Percentiles rank a stretch among this genome's conserved stretches.
These are phyloP conservation scores for Rutilus rutilus DNA, from an alignment of 2,113 vertebrate genomes.

Conservation along the genomic window DNA sequence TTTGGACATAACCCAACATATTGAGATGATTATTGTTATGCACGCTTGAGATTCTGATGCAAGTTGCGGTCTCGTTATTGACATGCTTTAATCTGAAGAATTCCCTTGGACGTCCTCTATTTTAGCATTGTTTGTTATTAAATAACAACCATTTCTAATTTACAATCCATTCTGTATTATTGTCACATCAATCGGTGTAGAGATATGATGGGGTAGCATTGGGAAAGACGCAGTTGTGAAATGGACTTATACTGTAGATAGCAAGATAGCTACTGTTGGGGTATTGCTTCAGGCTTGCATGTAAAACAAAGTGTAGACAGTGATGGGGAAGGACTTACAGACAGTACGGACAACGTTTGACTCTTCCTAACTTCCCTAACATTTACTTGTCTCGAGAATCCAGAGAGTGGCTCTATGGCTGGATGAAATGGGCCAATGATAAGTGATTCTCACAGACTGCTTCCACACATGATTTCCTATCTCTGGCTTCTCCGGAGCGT, in stretches of 20 bases:
- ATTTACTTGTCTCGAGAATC: neutral
- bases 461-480: slow-evolving; percentile 39
- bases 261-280: neutral
- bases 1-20: slow-evolving; percentile 73
- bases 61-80: slow-evolving; percentile 72
- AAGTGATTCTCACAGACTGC: slow-evolving; percentile 12
- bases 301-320: neutral
- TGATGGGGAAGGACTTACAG: slow-evolving; percentile 5
- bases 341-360: neutral
- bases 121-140: slow-evolving; percentile 42
- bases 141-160: slow-evolving; percentile 62
- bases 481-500: slow-evolving; percentile 36
- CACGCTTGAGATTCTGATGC: slow-evolving; percentile 61
- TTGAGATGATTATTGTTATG: slow-evolving; percentile 59
- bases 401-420: neutral
- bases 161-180: slow-evolving; percentile 55
- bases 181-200: slow-evolving; percentile 66
- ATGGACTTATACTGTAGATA: neutral
- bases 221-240: neutral
- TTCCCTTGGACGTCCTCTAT: slow-evolving; percentile 56
- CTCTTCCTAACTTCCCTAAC: neutral
- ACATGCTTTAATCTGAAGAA: slow-evolving; percentile 62
- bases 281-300: neutral
- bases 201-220: slow-evolving; percentile 19
- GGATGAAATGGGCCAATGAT: neutral